Evolutionary conservation across 2,113 vertebrate species (phyloP).

Genomic region (Brachypodius melanocephalos): DNA sequence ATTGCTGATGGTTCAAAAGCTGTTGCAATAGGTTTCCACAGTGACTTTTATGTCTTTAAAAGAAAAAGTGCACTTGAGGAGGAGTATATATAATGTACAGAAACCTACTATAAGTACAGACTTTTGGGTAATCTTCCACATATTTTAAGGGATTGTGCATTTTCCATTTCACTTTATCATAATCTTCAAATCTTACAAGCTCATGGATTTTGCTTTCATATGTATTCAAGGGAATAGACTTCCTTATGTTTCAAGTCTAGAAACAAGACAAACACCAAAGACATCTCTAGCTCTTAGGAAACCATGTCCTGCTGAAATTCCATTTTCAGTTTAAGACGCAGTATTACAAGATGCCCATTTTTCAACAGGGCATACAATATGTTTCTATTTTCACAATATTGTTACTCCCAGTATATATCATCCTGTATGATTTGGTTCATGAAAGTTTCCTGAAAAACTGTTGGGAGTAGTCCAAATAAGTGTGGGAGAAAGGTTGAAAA

Average conservation of each 20-base stretch:
- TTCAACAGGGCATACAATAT: not conserved
- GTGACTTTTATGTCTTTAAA: not conserved
- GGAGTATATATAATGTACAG: not conserved
- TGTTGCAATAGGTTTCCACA: not conserved
- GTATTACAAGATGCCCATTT: not conserved
- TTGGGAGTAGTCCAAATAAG: not conserved
- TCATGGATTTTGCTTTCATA: not conserved
- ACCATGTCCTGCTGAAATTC: not conserved
- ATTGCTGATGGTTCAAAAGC: not conserved
- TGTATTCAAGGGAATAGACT: not conserved
- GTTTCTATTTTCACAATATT: not conserved
- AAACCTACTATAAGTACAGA: not conserved
- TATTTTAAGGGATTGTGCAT: not conserved
- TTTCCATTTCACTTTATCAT: not conserved
- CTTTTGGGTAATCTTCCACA: not conserved
- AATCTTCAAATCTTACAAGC: not conserved
- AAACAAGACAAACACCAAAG: not conserved
- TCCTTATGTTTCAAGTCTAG: not conserved
- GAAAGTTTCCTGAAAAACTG: not conserved
- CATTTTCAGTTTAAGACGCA: not conserved
- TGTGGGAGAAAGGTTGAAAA: not conserved
- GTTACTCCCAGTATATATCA: not conserved
- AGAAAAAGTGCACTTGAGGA: not conserved
- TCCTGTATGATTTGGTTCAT: not conserved
- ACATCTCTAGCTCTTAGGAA: not conserved